Conservation (phyloP, 2,113 vertebrate species). For the Mastomys natalensis region DNA sequence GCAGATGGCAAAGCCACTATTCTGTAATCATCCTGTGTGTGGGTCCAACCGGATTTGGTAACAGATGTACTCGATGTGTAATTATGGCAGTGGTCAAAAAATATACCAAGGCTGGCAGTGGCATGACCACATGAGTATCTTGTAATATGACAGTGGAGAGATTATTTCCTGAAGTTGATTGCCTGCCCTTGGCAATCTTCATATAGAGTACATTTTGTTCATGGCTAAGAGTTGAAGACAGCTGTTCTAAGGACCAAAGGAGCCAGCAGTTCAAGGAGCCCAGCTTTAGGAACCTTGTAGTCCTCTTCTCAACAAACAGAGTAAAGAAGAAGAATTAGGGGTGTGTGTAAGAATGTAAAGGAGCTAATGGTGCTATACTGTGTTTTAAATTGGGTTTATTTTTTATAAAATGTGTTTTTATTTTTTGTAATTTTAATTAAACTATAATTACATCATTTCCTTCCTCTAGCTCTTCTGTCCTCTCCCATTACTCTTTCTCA, state of each 20-base stretch:
- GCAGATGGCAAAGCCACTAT: constrained; percentile 29
- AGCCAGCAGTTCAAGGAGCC: neutral
- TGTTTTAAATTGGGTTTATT: neutral
- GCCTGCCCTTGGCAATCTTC: neutral
- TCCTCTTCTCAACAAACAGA: neutral
- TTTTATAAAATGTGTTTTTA: neutral
- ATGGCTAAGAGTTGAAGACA: neutral
- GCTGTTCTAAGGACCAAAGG: neutral
- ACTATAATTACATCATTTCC: neutral
- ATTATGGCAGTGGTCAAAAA: constrained; percentile 52
- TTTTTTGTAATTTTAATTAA: neutral
- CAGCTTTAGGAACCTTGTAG: neutral
- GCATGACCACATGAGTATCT: neutral
- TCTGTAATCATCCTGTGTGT: constrained; percentile 50
- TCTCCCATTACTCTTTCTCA: neutral
- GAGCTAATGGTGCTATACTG: neutral
- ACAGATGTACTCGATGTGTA: constrained; percentile 18
- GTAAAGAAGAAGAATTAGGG: neutral
- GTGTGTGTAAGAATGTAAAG: neutral
- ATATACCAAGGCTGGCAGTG: constrained; percentile 19
- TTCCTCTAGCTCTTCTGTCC: neutral
- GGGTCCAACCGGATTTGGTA: constrained; percentile 57
- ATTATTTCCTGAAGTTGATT: constrained; percentile 51
- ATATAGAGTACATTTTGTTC: neutral
- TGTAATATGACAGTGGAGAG: neutral